Evolutionary conservation across 2,797 vertebrate species (phyloP).

Genomic region (Anomalospiza imberbis): DNA sequence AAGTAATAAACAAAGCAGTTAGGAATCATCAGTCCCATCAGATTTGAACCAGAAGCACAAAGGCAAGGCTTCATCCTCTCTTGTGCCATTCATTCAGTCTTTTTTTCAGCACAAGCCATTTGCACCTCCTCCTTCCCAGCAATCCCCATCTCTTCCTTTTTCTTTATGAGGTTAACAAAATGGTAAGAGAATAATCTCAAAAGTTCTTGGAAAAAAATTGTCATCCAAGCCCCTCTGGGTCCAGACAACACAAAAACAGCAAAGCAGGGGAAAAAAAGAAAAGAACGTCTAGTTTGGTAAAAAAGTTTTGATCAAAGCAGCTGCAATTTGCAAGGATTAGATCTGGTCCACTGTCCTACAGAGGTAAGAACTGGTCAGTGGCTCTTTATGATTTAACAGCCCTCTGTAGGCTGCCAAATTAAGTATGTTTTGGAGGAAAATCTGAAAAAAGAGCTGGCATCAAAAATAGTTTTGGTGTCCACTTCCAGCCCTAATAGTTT

Average conservation of each 20-base stretch:
- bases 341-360: constrained; percentile 47
- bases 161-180: background rate
- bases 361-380: constrained; percentile 52
- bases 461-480: constrained; percentile 23
- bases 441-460: constrained; percentile 46
- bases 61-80: background rate
- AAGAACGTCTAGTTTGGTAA: background rate
- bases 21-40: background rate
- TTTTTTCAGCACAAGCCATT: background rate
- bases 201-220: background rate
- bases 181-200: background rate
- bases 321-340: constrained; percentile 7
- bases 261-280: background rate
- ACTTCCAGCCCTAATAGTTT: constrained; percentile 8
- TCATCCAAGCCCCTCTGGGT: background rate
- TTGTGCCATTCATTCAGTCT: background rate
- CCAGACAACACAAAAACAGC: background rate
- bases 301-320: constrained; percentile 27
- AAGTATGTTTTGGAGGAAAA: constrained; percentile 64
- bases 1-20: background rate
- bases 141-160: background rate
- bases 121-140: background rate
- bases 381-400: constrained; percentile 55
- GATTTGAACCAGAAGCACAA: background rate
- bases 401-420: constrained; percentile 50